Evolutionary conservation across 2,113 vertebrate genomes (phyloP).

Genomic region (Urocynchramus pylzowi): DNA sequence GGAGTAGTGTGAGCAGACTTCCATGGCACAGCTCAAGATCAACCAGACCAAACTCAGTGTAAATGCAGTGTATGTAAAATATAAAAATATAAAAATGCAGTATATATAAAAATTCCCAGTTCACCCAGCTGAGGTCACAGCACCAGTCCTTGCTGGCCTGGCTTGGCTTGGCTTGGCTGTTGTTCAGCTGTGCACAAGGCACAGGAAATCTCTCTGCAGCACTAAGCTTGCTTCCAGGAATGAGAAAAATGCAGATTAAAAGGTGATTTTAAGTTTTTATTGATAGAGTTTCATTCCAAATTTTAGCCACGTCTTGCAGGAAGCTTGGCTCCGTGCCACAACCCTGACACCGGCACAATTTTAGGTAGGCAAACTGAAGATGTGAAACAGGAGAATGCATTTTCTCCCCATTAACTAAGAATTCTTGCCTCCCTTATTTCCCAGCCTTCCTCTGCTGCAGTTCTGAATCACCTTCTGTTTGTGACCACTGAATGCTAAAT

Average conservation of each 20-base stretch:
- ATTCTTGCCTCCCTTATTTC: background rate
- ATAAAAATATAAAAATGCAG: background rate
- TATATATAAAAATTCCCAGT: background rate
- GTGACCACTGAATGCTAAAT: conserved; percentile 44
- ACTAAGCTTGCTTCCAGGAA: background rate
- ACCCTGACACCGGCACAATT: background rate
- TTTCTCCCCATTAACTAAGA: background rate
- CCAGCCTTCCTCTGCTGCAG: background rate
- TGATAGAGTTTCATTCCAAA: background rate
- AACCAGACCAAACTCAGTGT: background rate
- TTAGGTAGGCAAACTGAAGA: background rate
- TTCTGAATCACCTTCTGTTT: conserved; percentile 34
- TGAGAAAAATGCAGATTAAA: background rate
- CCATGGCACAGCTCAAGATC: background rate
- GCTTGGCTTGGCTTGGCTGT: background rate
- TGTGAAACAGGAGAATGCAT: background rate
- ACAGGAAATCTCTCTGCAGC: background rate
- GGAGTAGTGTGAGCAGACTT: background rate
- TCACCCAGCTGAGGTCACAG: background rate
- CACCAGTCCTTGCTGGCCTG: background rate
- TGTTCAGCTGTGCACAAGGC: background rate
- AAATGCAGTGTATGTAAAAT: rapidly evolving
- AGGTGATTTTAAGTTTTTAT: background rate
- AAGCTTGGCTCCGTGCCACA: background rate
- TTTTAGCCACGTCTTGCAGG: background rate